Conservation (phyloP, 2,888 invertebrate genomes). For the Coelopa pilipes region DNA sequence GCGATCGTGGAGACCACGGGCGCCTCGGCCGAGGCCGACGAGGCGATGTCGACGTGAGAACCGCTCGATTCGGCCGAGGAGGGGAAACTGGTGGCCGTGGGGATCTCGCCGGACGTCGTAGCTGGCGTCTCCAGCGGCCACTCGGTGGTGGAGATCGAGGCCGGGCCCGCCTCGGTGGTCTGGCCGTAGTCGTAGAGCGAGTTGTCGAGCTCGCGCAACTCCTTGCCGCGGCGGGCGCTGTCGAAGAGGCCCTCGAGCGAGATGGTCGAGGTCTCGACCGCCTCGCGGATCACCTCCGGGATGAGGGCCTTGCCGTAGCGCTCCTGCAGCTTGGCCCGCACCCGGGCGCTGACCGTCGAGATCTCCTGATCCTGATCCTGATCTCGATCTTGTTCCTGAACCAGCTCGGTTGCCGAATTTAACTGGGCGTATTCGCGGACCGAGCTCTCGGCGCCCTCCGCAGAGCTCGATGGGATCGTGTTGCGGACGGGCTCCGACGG, state of each 20-base stretch:
- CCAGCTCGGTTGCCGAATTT: slow-evolving; percentile 11
- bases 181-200: slow-evolving; percentile 67
- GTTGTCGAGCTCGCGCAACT: slow-evolving; percentile 49
- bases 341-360: slow-evolving; percentile 26
- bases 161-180: slow-evolving; percentile 30
- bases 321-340: slow-evolving; percentile 33
- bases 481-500: slow-evolving; percentile 55
- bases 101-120: background rate
- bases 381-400: no score
- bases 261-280: slow-evolving; percentile 74
- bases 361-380: slow-evolving; percentile 18
- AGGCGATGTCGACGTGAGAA: background rate
- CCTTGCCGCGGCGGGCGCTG: slow-evolving; percentile 66
- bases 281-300: slow-evolving; percentile 63
- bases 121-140: background rate
- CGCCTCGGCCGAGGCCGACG: background rate
- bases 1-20: background rate
- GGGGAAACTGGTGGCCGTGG: background rate
- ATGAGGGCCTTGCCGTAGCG: slow-evolving; percentile 58
- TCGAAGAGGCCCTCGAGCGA: slow-evolving; percentile 76
- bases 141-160: background rate
- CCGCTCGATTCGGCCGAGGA: background rate
- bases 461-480: slow-evolving; percentile 48
- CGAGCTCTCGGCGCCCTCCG: background rate
- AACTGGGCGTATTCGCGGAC: slow-evolving; percentile 36